Evolutionary conservation across 1,140 invertebrate genomes (phyloP).

Genomic region (Penaeus chinensis): DNA sequence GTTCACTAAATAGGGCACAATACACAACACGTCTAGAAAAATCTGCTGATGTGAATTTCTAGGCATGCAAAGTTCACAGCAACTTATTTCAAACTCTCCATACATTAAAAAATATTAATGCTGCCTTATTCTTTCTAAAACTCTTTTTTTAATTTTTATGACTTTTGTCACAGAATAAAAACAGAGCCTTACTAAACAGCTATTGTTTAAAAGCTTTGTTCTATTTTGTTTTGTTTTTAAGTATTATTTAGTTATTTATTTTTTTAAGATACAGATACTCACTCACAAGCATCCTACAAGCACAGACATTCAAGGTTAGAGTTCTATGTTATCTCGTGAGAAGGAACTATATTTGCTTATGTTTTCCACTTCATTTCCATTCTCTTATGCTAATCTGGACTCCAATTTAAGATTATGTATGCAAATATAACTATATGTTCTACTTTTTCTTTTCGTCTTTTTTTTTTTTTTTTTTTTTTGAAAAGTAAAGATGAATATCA

Average conservation of each 20-base stretch:
- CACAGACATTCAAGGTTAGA: conserved; percentile 45
- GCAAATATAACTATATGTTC: neutral
- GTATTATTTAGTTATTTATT: neutral
- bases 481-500: too few species aligned
- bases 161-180: too few species aligned
- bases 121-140: conserved; percentile 30
- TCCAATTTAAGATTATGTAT: neutral
- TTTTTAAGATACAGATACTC: conserved; percentile 23
- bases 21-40: conserved; percentile 38
- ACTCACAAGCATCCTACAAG: conserved; percentile 49
- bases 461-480: too few species aligned
- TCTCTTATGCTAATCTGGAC: too few species aligned
- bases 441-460: neutral
- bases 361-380: too few species aligned
- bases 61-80: conserved; percentile 50
- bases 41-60: conserved; percentile 26
- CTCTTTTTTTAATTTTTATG: too few species aligned
- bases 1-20: conserved; percentile 19
- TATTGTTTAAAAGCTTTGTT: too few species aligned
- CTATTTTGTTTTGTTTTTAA: too few species aligned
- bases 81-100: conserved; percentile 40
- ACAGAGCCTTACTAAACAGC: too few species aligned
- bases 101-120: conserved; percentile 27
- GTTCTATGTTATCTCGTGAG: conserved; percentile 43
- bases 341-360: conserved; percentile 16